Base-by-base conservation (phyloP, 2,797 vertebrate species). In the Gadopsis marmoratus region DNA sequence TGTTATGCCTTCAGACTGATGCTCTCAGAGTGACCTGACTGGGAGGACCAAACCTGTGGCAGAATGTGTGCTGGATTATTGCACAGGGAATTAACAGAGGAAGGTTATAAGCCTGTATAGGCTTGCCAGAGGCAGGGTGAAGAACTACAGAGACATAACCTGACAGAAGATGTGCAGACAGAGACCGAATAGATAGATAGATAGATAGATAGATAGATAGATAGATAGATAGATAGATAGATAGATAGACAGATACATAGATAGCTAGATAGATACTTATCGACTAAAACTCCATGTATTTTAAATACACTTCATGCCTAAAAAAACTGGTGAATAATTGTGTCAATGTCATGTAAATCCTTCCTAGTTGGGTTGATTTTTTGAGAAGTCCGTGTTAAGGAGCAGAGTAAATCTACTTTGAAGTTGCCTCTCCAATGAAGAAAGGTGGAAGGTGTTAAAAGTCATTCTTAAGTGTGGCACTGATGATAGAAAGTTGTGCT, bases 401-500 rank as follows among this genome's bases (percentile, higher is more conserved):
- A 78, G 71, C 51, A 73, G 59, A 76, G 39, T 65, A 59, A 86
- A 59, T 43, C 47, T 31, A 82, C 86, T 91, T 90, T 91, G 80
- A 91, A 91, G 82, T 78, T 76, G 43, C 67, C 45, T 84, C 84
- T 78, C 64, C 83, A 78, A 62, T 79, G 70, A 81, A 75, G 83
- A 73, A 81, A 83, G 83, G 82, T 88, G 80, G 74, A 62, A 12
- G 17, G 88, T 90, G 91, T 88, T 90, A 91, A 91, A 91, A 93
- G 91, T 93, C 88, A 90, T 72, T 87, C 82, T 88, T 81, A 91
- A 90, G 90, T 84, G 88, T 85, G 86, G 80, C 88, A 82, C 83
- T 91, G 88, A 88, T 90, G 92, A 94, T 89, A 85, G 88, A 87
- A 92, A 91, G 92, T 88, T 90, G 85, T 86, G 89, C 85, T 82